phyloP scores from a whole-genome alignment of 2,888 invertebrate genomes.

The Synanthedon andrenaeformis region DNA sequence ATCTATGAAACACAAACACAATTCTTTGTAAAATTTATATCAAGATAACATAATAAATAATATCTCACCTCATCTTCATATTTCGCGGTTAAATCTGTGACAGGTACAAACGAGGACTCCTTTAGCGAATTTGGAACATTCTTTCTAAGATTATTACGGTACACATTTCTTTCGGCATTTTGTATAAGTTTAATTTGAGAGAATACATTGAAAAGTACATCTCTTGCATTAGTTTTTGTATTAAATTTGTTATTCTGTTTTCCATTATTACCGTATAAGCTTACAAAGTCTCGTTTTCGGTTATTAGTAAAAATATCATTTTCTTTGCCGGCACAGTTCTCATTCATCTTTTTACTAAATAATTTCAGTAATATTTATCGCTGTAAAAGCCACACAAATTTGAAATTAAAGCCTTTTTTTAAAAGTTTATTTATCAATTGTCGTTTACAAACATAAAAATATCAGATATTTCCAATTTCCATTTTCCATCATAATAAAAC shows the following conservation, averaged over 20 bases:
- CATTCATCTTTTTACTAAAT: too few species aligned
- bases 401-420: too few species aligned
- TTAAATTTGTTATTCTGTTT: not conserved
- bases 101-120: constrained; percentile 21
- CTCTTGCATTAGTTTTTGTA: constrained; percentile 16
- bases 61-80: constrained; percentile 20
- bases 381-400: too few species aligned
- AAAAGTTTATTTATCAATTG: too few species aligned
- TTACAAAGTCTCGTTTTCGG: not conserved
- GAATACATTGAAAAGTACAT: constrained; percentile 34
- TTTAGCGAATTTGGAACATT: constrained; percentile 14
- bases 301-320: not conserved
- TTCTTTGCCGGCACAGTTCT: not conserved
- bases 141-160: constrained; percentile 5
- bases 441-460: too few species aligned
- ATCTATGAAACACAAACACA: too few species aligned
- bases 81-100: constrained; percentile 24
- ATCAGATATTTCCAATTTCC: too few species aligned
- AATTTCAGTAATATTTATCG: too few species aligned
- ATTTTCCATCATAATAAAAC: too few species aligned
- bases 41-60: not conserved
- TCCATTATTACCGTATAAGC: not conserved
- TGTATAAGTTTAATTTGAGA: constrained; percentile 42
- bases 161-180: constrained; percentile 27
- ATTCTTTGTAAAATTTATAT: too few species aligned